Evolutionary conservation across 2,888 invertebrate genomes (phyloP).

Genomic region (Tetranychus truncatus): DNA sequence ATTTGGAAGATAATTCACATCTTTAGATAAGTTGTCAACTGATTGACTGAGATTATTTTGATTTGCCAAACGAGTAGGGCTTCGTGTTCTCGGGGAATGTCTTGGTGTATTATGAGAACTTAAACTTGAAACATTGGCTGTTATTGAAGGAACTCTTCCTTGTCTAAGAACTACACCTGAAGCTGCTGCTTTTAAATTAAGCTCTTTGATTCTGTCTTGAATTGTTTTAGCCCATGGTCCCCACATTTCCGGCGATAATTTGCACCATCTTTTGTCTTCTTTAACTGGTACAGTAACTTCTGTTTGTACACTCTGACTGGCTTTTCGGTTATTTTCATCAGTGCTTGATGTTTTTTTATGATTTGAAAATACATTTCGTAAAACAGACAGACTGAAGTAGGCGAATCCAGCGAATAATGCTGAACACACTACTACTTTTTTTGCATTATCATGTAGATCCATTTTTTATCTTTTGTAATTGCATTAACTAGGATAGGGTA

Average conservation of each 20-base stretch:
- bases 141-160: neutral
- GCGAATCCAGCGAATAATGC: slow-evolving; percentile 39
- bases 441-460: slow-evolving; percentile 12
- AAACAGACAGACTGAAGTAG: slow-evolving; percentile 28
- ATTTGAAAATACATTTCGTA: slow-evolving; percentile 10
- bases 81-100: neutral
- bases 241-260: slow-evolving; percentile 13
- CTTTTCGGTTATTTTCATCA: neutral
- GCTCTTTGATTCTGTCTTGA: slow-evolving; percentile 36
- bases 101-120: slow-evolving; percentile 10
- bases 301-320: neutral
- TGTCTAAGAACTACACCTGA: neutral
- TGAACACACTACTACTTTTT: slow-evolving; percentile 35
- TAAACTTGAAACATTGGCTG: neutral
- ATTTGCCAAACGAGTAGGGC: neutral
- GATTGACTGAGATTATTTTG: neutral
- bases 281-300: slow-evolving; percentile 10
- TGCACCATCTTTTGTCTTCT: neutral
- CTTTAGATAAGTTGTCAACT: neutral
- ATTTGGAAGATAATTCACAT: neutral
- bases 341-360: neutral
- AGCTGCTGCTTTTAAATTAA: slow-evolving; percentile 31
- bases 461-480: neutral
- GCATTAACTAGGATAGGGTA: neutral
- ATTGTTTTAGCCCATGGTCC: slow-evolving; percentile 28